Conservation (phyloP, 2,113 vertebrate genomes). For the Larimichthys polyactis region DNA sequence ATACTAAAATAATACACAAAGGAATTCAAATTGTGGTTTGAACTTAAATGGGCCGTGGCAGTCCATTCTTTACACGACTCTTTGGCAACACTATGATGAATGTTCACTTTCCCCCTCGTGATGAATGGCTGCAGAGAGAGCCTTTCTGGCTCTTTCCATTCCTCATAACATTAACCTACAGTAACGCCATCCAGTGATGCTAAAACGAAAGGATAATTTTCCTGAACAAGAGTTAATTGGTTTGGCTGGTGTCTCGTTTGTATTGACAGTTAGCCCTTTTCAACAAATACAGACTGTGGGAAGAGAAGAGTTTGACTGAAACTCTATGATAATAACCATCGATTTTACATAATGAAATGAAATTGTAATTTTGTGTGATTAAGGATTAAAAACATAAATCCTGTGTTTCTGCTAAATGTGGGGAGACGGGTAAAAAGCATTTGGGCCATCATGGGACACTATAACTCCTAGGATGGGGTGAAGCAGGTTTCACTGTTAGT, state of each 20-base stretch:
- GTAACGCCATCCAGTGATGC: slow-evolving; percentile 37
- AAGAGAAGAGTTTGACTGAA: slow-evolving; percentile 7
- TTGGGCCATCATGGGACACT: slow-evolving; percentile 6
- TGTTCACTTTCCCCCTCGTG: slow-evolving; percentile 61
- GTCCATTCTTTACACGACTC: slow-evolving; percentile 65
- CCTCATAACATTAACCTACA: slow-evolving; percentile 59
- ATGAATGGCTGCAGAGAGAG: slow-evolving; percentile 67
- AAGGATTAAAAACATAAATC: not conserved
- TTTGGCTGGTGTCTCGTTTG: slow-evolving; percentile 40
- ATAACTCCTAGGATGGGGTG: slow-evolving; percentile 24
- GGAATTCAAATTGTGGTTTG: slow-evolving; percentile 50
- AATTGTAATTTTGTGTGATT: not conserved
- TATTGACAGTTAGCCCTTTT: slow-evolving; percentile 10
- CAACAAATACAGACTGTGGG: slow-evolving; percentile 23
- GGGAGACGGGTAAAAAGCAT: not conserved
- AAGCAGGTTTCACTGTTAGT: slow-evolving; percentile 59
- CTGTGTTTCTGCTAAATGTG: not conserved
- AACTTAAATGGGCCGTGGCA: slow-evolving; percentile 67
- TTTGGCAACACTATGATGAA: slow-evolving; percentile 70
- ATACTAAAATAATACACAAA: slow-evolving; percentile 66
- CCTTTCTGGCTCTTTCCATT: slow-evolving; percentile 56
- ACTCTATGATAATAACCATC: not conserved
- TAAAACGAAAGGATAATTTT: slow-evolving; percentile 45
- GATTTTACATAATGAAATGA: not conserved
- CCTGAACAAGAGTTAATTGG: slow-evolving; percentile 28